A percentile compares a stretch with the other conserved stretches of the same genome.
phyloP scores from a whole-genome alignment of 2,888 invertebrate species.

The Strigamia maritima region DNA sequence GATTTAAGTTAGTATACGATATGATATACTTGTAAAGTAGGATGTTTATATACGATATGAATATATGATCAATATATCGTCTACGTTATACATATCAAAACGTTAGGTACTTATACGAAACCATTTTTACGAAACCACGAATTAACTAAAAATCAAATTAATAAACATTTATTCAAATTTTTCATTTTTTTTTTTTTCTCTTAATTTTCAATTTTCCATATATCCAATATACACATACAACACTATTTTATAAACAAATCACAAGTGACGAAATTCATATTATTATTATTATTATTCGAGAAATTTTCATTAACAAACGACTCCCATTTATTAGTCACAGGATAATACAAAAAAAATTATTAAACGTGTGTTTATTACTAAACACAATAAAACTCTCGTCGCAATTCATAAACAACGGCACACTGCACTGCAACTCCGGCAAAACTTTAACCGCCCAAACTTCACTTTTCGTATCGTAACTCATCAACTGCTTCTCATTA shows the following conservation, averaged over 20 bases:
- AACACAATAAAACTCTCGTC: background rate
- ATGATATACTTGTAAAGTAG: too few species aligned
- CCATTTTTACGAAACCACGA: too few species aligned
- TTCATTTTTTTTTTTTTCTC: too few species aligned
- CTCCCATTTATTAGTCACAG: background rate
- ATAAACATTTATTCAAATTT: too few species aligned
- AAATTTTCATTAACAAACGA: background rate
- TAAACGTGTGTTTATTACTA: background rate
- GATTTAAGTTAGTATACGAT: too few species aligned
- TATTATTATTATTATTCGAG: background rate
- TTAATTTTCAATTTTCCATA: too few species aligned
- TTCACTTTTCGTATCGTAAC: background rate
- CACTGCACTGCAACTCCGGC: background rate
- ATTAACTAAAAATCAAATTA: too few species aligned
- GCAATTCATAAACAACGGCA: background rate
- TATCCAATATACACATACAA: too few species aligned
- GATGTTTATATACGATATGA: too few species aligned
- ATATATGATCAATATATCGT: too few species aligned
- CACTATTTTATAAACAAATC: background rate
- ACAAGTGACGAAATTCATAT: background rate
- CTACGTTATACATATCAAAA: too few species aligned
- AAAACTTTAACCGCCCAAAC: background rate
- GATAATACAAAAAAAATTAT: conserved; percentile 1
- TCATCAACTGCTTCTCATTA: conserved; percentile 1
- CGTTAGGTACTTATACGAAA: too few species aligned